phyloP scores from a whole-genome alignment of 2,888 invertebrate species.

The Antitype chi region DNA sequence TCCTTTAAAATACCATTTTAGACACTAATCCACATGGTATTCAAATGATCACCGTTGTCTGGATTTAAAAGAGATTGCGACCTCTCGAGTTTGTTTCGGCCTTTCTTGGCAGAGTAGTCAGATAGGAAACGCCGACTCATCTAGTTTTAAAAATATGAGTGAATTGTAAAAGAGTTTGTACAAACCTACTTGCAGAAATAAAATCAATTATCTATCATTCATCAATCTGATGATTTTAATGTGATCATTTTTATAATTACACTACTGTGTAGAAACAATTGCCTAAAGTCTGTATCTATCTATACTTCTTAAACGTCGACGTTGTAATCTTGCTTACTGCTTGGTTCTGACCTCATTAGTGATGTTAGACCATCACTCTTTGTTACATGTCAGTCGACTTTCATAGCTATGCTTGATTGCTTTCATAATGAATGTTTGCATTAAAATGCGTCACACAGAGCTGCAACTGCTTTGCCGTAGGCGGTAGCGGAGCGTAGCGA shows the following conservation, averaged over 20 bases:
- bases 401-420: conserved; percentile 43
- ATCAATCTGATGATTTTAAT: not conserved
- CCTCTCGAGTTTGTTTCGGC: no score
- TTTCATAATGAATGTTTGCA: conserved; percentile 47
- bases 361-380: conserved; percentile 36
- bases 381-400: conserved; percentile 31
- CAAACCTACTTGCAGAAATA: no score
- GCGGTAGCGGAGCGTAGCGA: not conserved
- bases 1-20: no score
- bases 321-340: not conserved
- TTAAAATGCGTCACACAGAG: conserved; percentile 33
- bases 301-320: not conserved
- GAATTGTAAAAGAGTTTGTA: no score
- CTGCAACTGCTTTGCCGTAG: conserved; percentile 8
- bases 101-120: no score
- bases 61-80: no score
- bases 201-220: not conserved
- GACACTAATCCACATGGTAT: no score
- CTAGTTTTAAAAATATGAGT: no score
- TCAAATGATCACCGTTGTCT: no score
- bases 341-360: conserved; percentile 25
- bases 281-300: no score
- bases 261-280: not conserved
- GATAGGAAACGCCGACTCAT: no score
- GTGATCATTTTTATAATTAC: not conserved